These are phyloP conservation scores for Spodoptera exigua DNA, from an alignment of 2,888 invertebrate genomes.

Conservation along the genomic window DNA sequence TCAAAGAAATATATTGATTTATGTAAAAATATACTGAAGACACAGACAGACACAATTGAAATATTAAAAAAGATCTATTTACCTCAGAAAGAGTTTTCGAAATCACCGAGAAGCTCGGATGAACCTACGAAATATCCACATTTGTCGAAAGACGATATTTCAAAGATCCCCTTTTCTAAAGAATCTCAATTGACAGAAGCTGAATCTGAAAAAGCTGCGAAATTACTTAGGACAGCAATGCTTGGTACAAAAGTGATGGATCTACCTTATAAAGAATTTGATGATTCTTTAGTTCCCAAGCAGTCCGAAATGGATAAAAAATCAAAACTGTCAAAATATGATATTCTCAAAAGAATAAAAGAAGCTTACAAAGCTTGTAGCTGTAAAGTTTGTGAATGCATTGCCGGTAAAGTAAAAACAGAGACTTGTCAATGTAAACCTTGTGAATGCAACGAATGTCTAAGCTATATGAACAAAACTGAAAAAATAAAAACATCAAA, in stretches of 20 bases:
- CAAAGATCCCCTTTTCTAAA: background rate
- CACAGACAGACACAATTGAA: conserved; percentile 2
- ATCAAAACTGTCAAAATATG: conserved; percentile 55
- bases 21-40: conserved; percentile 6
- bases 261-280: conserved; percentile 64
- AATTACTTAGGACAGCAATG: conserved; percentile 48
- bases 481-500: conserved; percentile 2
- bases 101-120: background rate
- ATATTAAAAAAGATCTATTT: conserved; percentile 19
- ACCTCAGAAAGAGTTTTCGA: conserved; percentile 5
- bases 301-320: conserved; percentile 7
- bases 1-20: background rate
- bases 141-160: background rate
- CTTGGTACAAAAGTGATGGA: conserved; percentile 73
- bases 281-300: conserved; percentile 1
- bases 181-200: background rate
- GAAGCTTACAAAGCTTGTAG: conserved; percentile 78
- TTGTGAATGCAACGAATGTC: conserved; percentile 67
- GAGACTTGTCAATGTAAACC: conserved; percentile 66
- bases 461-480: conserved; percentile 30
- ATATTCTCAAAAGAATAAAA: conserved; percentile 73
- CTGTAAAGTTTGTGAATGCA: conserved; percentile 81
- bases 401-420: conserved; percentile 54
- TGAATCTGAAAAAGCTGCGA: background rate
- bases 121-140: background rate